Base-by-base conservation (phyloP, 2,113 vertebrate genomes). In the Nannobrachium achirus region DNA sequence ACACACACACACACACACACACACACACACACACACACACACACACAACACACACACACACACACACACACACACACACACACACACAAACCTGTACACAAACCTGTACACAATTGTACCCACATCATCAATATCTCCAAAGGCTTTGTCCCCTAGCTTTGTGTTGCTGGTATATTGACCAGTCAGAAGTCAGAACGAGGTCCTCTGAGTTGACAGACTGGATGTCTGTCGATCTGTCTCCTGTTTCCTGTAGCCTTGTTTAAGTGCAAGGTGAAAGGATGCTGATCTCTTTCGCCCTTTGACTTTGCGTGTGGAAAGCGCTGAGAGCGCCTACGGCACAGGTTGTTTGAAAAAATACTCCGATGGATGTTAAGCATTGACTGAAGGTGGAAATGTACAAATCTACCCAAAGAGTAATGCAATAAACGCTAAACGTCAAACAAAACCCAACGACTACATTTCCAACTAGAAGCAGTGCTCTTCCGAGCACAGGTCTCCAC, bases 201-300 rank as follows among this genome's bases (percentile, higher is more conserved):
- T 9, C 8, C 19, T 72, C 56, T 51, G 19, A 18, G 8, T 45
- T 74, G 61, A 64, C 33, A 49, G 46, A 46, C 7, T 52, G 11
- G 25, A 39, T 38, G 33, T 64, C 46, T 40, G 25, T 44, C n/a
- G n/a, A n/a, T n/a, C 42, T 63, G 50, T 49, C 64, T 79, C 33
- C 10, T 42, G 42, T 53, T 78, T 56, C 49, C 59, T 51, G 2
- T 14, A 16, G 46, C 69, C 62, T 48, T 33, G 59, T 66, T 49
- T 73, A 44, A 66, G 65, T 48, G 42, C 57, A 73, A 79, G 52
- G 70, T 75, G 42, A 73, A 33, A 62, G 48, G 20, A 61, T 78
- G 73, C 73, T 81, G 76, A 59, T 70, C 57, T 76, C n/a, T 40
- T 48, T 48, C 9, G 5, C 44, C 48, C 69, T 72, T 79, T 74